Conservation (phyloP, 2,797 vertebrate species). For the Corythornis leucogaster region DNA sequence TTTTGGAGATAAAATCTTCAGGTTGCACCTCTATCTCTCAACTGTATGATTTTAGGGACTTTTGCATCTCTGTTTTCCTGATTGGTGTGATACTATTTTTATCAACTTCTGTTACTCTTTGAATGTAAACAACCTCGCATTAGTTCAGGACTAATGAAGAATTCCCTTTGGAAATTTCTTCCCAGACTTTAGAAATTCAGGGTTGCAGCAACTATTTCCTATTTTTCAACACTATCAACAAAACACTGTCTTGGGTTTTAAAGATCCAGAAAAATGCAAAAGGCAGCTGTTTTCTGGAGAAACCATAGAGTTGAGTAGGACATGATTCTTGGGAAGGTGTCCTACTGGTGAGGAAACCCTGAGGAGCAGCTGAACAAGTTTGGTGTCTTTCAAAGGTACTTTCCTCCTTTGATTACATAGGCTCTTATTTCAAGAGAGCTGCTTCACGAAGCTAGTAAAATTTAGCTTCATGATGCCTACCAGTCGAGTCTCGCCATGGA, state of each 20-base stretch:
- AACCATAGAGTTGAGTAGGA: neutral
- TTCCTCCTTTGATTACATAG: neutral
- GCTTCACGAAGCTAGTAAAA: neutral
- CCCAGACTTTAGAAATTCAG: neutral
- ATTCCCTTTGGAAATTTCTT: neutral
- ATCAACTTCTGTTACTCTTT: neutral
- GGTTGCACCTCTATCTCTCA: neutral
- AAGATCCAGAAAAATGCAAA: constrained; percentile 27
- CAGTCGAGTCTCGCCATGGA: neutral
- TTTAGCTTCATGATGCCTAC: neutral
- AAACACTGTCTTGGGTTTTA: constrained; percentile 9
- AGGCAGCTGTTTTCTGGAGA: neutral
- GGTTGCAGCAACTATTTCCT: neutral
- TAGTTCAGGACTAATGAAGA: neutral
- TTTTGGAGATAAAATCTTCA: neutral
- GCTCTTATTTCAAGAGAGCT: neutral
- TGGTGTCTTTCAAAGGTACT: neutral
- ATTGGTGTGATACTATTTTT: neutral
- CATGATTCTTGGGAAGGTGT: neutral
- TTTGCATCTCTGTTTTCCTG: neutral
- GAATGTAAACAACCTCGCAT: neutral
- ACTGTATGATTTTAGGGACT: neutral
- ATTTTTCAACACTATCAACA: neutral
- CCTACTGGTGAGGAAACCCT: neutral
- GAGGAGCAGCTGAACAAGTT: neutral